Percentiles rank a stretch among this genome's conserved stretches.
phyloP scores from a whole-genome alignment of 2,797 vertebrate genomes.

The Phrynocephalus guinanensis region DNA sequence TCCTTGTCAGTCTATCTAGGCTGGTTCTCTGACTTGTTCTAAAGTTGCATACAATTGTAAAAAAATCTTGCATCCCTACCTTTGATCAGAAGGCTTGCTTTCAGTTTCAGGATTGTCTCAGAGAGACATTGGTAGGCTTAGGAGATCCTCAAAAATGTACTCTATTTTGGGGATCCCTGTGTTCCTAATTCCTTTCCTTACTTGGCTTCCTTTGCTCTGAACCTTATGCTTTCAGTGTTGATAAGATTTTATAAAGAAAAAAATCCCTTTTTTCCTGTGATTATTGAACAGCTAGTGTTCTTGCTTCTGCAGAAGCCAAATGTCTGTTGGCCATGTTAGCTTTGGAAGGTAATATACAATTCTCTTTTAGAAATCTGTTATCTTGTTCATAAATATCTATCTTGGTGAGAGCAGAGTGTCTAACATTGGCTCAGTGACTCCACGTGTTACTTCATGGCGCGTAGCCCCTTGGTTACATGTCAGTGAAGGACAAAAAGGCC shows the following conservation, averaged over 20 bases:
- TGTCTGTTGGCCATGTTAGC: no score
- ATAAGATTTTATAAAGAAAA: not conserved
- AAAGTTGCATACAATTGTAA: not conserved
- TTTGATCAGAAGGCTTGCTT: not conserved
- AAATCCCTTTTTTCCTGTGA: no score
- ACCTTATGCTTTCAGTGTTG: slow-evolving; percentile 22
- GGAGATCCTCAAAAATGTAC: not conserved
- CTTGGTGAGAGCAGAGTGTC: no score
- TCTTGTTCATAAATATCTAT: no score
- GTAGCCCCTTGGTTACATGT: slow-evolving; percentile 58
- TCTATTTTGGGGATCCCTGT: not conserved
- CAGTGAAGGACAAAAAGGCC: slow-evolving; percentile 43
- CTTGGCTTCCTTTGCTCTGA: not conserved
- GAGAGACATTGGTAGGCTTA: not conserved
- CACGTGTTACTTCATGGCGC: no score
- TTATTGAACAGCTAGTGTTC: no score
- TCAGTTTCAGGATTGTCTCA: no score
- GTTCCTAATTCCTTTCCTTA: not conserved
- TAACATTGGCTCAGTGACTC: no score
- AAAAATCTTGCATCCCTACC: no score
- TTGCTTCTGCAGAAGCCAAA: no score
- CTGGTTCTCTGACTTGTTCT: not conserved
- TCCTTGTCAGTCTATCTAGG: not conserved
- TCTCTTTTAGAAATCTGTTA: no score
- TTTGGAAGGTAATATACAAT: no score